Conservation (phyloP, 2,888 invertebrate genomes). For the Glyphotaelius pellucidus region DNA sequence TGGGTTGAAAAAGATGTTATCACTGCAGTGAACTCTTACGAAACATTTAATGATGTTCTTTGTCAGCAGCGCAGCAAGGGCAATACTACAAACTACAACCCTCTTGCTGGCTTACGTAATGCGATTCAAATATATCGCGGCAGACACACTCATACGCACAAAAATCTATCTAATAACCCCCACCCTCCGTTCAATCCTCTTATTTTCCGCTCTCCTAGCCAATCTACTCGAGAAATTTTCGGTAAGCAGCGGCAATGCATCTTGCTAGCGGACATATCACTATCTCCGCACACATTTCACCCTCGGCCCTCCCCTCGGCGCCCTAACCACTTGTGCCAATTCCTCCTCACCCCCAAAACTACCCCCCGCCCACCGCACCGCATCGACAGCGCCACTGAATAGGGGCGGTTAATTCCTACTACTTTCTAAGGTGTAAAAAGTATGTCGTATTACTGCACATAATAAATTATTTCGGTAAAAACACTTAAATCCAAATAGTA, state of each 20-base stretch:
- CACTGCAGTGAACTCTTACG: not conserved
- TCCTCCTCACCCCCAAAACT: conserved; percentile 71
- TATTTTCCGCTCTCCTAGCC: conserved; percentile 77
- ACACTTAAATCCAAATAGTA: too few species aligned
- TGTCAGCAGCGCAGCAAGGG: not conserved
- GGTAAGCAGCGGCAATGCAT: conserved; percentile 75
- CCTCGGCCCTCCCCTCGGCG: conserved; percentile 67
- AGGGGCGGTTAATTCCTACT: conserved; percentile 35
- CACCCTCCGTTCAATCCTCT: conserved; percentile 70
- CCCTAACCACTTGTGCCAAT: conserved; percentile 78
- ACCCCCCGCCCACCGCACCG: conserved; percentile 2
- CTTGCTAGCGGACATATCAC: conserved; percentile 75
- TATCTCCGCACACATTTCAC: conserved; percentile 77
- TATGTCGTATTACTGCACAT: not conserved
- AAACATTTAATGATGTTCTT: not conserved
- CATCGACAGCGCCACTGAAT: conserved; percentile 10
- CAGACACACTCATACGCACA: conserved; percentile 26
- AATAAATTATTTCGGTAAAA: too few species aligned
- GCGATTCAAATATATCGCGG: conserved; percentile 31
- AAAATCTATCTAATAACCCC: conserved; percentile 37
- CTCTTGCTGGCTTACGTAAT: conserved; percentile 9
- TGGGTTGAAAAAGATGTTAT: not conserved
- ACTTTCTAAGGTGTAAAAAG: conserved; percentile 7
- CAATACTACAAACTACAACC: not conserved
- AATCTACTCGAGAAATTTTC: conserved; percentile 73